A percentile compares a stretch with the other conserved stretches of the same genome.
Evolutionary conservation across 2,888 invertebrate genomes (phyloP).

Genomic region (Xylota segnis): DNA sequence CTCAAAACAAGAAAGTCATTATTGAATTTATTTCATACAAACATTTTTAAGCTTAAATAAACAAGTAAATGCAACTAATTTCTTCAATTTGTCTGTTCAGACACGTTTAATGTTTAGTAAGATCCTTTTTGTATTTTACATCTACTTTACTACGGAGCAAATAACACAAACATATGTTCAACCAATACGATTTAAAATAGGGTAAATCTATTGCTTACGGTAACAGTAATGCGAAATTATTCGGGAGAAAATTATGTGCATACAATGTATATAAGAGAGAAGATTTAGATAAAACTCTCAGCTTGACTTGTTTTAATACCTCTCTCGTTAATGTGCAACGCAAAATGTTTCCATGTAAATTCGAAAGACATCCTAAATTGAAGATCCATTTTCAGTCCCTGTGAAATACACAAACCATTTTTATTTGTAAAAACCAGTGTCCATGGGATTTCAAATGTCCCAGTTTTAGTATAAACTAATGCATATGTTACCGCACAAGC

Average conservation of each 20-base stretch:
- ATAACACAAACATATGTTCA: slow-evolving; percentile 45
- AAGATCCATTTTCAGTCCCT: slow-evolving; percentile 49
- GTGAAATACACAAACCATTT: slow-evolving; percentile 32
- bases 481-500: neutral
- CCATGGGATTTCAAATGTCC: slow-evolving; percentile 25
- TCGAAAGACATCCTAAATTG: slow-evolving; percentile 26
- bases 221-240: slow-evolving; percentile 53
- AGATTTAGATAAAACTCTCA: slow-evolving; percentile 27
- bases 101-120: neutral
- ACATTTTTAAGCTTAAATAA: slow-evolving; percentile 31
- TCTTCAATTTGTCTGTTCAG: slow-evolving; percentile 33
- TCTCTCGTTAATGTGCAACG: slow-evolving; percentile 41
- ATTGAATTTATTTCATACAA: slow-evolving; percentile 15
- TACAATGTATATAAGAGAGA: slow-evolving; percentile 48
- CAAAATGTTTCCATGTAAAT: slow-evolving; percentile 40
- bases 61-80: slow-evolving; percentile 29
- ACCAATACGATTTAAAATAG: slow-evolving; percentile 53
- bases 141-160: slow-evolving; percentile 49
- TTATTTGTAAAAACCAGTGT: slow-evolving; percentile 23
- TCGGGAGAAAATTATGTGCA: slow-evolving; percentile 36
- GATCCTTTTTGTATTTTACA: slow-evolving; percentile 31
- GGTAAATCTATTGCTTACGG: slow-evolving; percentile 44
- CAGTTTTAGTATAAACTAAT: slow-evolving; percentile 23
- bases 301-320: slow-evolving; percentile 34
- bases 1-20: slow-evolving; percentile 27